Evolutionary conservation across 2,888 invertebrate genomes (phyloP), one percentile per base, ranked within the genome.

Genomic region (Plagiodera versicolora): DNA sequence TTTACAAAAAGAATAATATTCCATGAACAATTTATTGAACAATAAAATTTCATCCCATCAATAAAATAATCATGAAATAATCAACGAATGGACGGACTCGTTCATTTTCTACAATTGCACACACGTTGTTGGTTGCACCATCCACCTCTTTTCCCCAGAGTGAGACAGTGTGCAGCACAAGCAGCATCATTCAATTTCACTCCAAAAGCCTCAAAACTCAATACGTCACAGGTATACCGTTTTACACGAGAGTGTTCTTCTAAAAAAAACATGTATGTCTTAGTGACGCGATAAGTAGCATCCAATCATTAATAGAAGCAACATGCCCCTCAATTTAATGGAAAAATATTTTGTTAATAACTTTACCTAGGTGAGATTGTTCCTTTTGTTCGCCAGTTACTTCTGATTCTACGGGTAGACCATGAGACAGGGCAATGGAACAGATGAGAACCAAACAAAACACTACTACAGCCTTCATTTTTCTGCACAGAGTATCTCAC

Each of bases 191-290:
- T 79, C 5, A 79, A 57, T 60, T 78, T 77, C 24, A 81, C 64
- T 20, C 74, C 73, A 44, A 57, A 63, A 8, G 68, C 67, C 63
- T 72, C 67, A 19, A 69, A 67, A 56, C 75, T 74, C 0, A 75
- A 64, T 1, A 82, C 69, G 69, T 82, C 82, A 53, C 82, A 82
- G n/a, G 82, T 82, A 14, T 78, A 77, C 56, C 82, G 72, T 61
- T 78, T 81, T 1, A 76, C 76, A n/a, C 81, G 65, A 1, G 60
- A n/a, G 18, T 18, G 16, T 32, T 14, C 50, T 50, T n/a, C n/a
- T n/a, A n/a, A n/a, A n/a, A n/a, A n/a, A n/a, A n/a, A n/a, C n/a
- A n/a, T n/a, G n/a, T n/a, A n/a, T n/a, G n/a, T n/a, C n/a, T n/a
- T n/a, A n/a, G n/a, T n/a, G n/a, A n/a, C n/a, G n/a, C n/a, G n/a